Conservation (phyloP, 2,113 vertebrate species). For the Hippopotamus amphibius region DNA sequence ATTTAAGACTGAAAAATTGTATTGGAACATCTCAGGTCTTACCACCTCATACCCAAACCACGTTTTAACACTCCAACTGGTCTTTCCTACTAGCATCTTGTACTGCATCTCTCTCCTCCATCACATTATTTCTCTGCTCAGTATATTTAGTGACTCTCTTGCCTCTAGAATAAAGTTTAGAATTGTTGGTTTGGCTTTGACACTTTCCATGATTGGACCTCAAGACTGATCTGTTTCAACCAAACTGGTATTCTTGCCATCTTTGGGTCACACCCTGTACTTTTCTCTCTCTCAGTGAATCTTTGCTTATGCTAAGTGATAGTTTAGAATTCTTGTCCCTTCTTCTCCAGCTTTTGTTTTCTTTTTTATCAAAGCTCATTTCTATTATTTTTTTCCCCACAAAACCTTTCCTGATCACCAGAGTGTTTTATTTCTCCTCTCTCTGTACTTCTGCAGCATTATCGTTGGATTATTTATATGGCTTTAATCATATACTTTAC, state of each 20-base stretch:
- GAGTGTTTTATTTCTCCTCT: constrained; percentile 44
- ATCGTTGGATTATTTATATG: constrained; percentile 26
- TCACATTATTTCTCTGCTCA: background rate
- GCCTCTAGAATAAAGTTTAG: constrained; percentile 37
- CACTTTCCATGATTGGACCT: background rate
- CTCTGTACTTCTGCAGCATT: background rate
- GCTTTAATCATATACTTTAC: constrained; percentile 49
- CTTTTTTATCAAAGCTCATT: constrained; percentile 22
- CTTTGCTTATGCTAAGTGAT: background rate
- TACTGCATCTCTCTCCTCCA: background rate
- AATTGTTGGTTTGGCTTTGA: constrained; percentile 57
- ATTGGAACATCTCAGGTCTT: background rate
- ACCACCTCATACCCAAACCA: background rate
- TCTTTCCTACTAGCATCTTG: background rate
- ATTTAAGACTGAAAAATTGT: constrained; percentile 47
- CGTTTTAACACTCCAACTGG: background rate
- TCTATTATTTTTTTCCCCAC: constrained; percentile 28
- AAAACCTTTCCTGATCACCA: background rate
- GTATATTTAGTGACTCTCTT: background rate
- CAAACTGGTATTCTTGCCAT: background rate
- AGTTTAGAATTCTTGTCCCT: constrained; percentile 28
- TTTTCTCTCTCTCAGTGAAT: constrained; percentile 20
- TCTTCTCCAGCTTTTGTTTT: constrained; percentile 42
- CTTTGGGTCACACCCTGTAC: background rate
- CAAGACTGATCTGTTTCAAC: background rate